These are phyloP conservation scores for Paramuricea clavata DNA, from an alignment of 92 coral and sea anemone genomes.

Conservation along the genomic window DNA sequence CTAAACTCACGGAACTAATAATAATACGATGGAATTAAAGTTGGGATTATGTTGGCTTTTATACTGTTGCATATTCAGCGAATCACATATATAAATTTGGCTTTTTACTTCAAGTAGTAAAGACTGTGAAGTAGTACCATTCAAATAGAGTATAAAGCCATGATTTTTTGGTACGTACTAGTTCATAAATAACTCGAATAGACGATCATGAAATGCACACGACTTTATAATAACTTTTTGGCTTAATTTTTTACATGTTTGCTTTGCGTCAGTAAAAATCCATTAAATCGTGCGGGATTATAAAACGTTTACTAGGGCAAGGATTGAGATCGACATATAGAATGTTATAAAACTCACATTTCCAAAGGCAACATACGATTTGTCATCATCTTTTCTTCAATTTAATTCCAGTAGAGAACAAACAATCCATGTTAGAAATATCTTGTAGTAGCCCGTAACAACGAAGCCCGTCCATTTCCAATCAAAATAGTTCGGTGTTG, in stretches of 20 bases:
- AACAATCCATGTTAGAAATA: slow-evolving; percentile 8
- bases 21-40: background rate
- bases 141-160: too few species aligned
- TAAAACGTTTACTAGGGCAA: background rate
- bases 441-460: slow-evolving; percentile 37
- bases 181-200: background rate
- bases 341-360: slow-evolving; percentile 24
- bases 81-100: background rate
- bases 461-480: background rate
- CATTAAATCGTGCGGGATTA: slow-evolving; percentile 42
- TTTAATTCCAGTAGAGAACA: background rate
- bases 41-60: background rate
- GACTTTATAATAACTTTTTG: background rate
- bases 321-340: background rate
- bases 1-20: background rate
- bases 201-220: background rate
- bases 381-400: slow-evolving; percentile 40
- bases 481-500: slow-evolving; percentile 8
- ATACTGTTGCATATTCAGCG: background rate
- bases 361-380: slow-evolving; percentile 46
- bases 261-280: background rate
- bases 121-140: too few species aligned
- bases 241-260: slow-evolving; percentile 29
- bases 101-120: too few species aligned
- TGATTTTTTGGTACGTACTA: too few species aligned